phyloP scores from a whole-genome alignment of 2,113 vertebrate genomes.

The Podilymbus podiceps region DNA sequence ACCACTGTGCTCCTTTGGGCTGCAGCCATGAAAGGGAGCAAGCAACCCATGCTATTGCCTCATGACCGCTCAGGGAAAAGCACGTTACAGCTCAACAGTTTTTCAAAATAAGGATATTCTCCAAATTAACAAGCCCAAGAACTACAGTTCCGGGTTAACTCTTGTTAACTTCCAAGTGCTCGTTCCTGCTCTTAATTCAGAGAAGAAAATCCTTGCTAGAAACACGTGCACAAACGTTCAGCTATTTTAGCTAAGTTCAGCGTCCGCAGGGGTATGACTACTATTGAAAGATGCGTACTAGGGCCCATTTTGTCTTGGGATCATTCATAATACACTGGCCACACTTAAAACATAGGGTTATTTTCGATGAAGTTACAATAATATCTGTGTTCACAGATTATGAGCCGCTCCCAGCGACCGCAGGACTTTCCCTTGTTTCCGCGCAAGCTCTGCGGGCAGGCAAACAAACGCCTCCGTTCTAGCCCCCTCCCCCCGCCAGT shows the following conservation, averaged over 20 bases:
- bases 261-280: fast-evolving
- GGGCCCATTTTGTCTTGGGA: neutral
- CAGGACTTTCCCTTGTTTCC: neutral
- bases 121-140: neutral
- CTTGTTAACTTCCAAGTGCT: neutral
- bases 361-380: neutral
- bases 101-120: neutral
- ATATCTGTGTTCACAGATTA: neutral
- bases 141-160: neutral
- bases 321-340: neutral
- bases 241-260: neutral
- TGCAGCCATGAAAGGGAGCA: neutral
- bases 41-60: neutral
- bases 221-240: neutral
- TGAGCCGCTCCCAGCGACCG: fast-evolving
- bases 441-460: neutral
- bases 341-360: neutral
- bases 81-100: neutral
- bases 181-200: neutral
- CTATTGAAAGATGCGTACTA: neutral
- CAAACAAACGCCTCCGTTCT: neutral
- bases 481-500: neutral
- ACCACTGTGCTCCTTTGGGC: neutral
- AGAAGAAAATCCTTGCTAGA: neutral
- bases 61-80: neutral